Evolutionary conservation across 2,113 vertebrate species (phyloP).

Genomic region (Casuarius casuarius): DNA sequence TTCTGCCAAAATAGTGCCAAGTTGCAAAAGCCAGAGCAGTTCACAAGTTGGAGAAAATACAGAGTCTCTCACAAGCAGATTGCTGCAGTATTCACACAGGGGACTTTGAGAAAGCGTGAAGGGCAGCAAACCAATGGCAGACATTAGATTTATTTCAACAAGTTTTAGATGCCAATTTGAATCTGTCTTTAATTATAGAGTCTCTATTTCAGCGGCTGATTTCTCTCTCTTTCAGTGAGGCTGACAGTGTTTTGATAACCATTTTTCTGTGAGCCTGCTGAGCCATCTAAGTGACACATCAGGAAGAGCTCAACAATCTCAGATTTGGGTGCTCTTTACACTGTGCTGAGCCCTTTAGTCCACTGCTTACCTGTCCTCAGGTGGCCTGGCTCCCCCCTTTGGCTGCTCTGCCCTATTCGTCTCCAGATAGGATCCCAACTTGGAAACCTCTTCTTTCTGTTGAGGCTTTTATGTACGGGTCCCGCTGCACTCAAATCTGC

Average conservation of each 20-base stretch:
- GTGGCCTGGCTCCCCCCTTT: background rate
- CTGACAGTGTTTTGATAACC: background rate
- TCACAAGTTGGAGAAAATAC: background rate
- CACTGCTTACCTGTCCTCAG: background rate
- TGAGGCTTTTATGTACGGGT: background rate
- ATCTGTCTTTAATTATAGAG: background rate
- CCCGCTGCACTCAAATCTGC: background rate
- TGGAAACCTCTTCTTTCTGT: background rate
- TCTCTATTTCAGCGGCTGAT: background rate
- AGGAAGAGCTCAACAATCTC: background rate
- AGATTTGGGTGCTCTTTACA: background rate
- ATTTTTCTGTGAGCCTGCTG: background rate
- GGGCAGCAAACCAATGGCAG: background rate
- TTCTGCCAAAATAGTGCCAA: background rate
- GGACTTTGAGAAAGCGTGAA: background rate
- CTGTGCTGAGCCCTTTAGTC: background rate
- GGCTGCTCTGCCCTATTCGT: background rate
- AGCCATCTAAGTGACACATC: background rate
- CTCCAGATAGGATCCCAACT: background rate
- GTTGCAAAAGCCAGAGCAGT: background rate
- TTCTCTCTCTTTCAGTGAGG: background rate
- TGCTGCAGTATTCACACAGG: fast-evolving
- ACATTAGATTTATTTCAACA: background rate
- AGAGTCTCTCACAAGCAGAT: background rate
- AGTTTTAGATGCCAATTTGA: background rate